These are phyloP conservation scores for Callimorpha dominula DNA, from an alignment of 2,888 invertebrate species.

Conservation along the genomic window DNA sequence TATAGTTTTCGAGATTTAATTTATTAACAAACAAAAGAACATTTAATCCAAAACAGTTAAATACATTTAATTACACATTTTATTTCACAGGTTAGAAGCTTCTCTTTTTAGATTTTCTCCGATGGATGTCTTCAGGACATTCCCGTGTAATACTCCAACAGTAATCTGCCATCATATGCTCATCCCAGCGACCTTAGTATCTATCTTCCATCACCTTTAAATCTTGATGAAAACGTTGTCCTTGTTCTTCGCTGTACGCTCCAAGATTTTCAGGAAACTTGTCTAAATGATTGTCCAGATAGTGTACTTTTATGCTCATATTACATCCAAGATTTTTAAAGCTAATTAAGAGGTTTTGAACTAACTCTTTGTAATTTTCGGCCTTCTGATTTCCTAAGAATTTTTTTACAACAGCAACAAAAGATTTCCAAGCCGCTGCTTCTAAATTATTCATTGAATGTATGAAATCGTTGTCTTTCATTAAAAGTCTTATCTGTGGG, in stretches of 20 bases:
- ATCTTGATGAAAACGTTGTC: constrained; percentile 62
- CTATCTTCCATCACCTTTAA: constrained; percentile 57
- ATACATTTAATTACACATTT: not conserved
- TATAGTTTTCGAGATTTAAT: not conserved
- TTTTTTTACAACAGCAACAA: constrained; percentile 5
- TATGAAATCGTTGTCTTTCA: too few species aligned
- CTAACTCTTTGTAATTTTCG: not conserved
- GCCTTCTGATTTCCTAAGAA: constrained; percentile 11
- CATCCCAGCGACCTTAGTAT: constrained; percentile 56
- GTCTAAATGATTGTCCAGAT: constrained; percentile 27
- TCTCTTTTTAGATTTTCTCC: not conserved
- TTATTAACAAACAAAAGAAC: not conserved
- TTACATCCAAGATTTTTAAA: too few species aligned
- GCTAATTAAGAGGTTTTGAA: constrained; percentile 11
- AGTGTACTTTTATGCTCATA: too few species aligned
- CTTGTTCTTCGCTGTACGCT: constrained; percentile 59
- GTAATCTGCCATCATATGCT: constrained; percentile 33
- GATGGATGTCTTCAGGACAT: not conserved
- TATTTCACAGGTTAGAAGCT: constrained; percentile 7
- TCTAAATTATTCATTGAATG: too few species aligned
- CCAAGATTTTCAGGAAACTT: constrained; percentile 38
- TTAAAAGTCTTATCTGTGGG: too few species aligned
- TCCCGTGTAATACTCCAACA: constrained; percentile 31
- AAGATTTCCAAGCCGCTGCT: constrained; percentile 7
- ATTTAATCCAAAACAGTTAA: constrained; percentile 1